Percentiles rank a stretch among this genome's conserved stretches.
These are phyloP conservation scores for Spermophilus dauricus DNA, from an alignment of 2,113 vertebrate species.

Conservation along the genomic window DNA sequence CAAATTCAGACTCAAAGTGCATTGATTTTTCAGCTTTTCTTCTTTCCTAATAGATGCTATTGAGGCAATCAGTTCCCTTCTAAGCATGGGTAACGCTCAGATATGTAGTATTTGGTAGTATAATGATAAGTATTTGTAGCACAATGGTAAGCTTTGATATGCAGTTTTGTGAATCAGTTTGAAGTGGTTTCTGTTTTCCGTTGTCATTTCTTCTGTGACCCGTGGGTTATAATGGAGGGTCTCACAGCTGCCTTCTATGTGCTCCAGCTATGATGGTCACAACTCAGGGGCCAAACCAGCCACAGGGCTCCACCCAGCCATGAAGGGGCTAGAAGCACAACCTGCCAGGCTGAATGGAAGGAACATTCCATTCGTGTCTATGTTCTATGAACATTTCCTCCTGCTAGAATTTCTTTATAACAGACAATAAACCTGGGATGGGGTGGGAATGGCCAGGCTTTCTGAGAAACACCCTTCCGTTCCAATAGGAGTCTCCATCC, in stretches of 20 bases:
- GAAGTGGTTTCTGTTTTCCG: background rate
- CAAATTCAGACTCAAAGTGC: conserved; percentile 45
- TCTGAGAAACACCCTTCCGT: background rate
- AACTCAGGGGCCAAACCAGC: background rate
- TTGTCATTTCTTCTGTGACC: conserved; percentile 1
- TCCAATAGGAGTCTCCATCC: background rate
- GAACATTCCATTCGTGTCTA: background rate
- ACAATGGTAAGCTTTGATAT: background rate
- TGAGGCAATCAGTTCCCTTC: background rate
- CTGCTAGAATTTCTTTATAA: background rate
- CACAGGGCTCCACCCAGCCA: background rate
- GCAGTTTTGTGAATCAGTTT: background rate
- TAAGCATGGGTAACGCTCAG: background rate
- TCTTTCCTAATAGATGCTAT: conserved; percentile 13
- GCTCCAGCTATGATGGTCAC: background rate
- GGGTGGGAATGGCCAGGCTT: too few species aligned
- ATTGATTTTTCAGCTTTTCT: conserved; percentile 45
- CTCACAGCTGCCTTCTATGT: background rate
- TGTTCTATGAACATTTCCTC: background rate
- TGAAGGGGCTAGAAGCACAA: background rate
- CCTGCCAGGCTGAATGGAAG: accelerated
- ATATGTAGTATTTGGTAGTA: background rate
- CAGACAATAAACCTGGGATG: background rate
- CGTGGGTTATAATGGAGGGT: background rate
- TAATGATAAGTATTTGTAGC: conserved; percentile 3